Base-by-base conservation (phyloP, 2,888 invertebrate genomes). In the Eilema caniola region DNA sequence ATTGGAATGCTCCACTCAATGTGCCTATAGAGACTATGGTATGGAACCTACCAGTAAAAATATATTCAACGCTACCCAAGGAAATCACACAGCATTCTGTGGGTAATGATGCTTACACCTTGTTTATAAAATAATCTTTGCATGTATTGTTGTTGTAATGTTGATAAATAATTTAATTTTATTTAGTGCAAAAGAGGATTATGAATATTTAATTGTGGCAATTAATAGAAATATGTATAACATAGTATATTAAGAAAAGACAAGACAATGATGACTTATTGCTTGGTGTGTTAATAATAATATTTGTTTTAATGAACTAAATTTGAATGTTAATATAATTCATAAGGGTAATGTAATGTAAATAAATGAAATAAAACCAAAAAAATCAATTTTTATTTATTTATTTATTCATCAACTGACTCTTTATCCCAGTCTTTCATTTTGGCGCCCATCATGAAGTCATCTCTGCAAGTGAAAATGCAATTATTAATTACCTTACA, bases 21-120 rank as follows among this genome's bases (percentile, higher is more conserved):
- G 96, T 99, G 41, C 97, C 98, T 16, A 99, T 99, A 72, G 99
- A 99, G 93, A 99, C 99, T 0, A 99, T 99, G 99, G 97, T 99
- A 20, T 99, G 99, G 99, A 99, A 99, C 93, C 95, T 99, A 69
- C 99, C 99, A 0, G 97, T 99, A 68, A 98, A 98, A 86, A 97
- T 99, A 72, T 98, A 98, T 92, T 98, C 99, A 0, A 98, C 99
- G 10, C 97, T 98, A 77, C 99, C 99, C 0, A 96, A 97, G 78
- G 97, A 98, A 88, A 97, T 98, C 28, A 97, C 97, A 62, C 97
- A 97, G 83, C 96, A 97, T 83, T 92, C 95, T 73, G 87, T 92
- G 23, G 93, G 92, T 57, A 94, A 90, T 89, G 95, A 95, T 86
- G 92, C 92, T 28, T 95, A 95, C 76, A 93, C 93, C 12, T 88